Evolutionary conservation across 2,113 vertebrate genomes (phyloP).

Genomic region (Microtus richardsoni): DNA sequence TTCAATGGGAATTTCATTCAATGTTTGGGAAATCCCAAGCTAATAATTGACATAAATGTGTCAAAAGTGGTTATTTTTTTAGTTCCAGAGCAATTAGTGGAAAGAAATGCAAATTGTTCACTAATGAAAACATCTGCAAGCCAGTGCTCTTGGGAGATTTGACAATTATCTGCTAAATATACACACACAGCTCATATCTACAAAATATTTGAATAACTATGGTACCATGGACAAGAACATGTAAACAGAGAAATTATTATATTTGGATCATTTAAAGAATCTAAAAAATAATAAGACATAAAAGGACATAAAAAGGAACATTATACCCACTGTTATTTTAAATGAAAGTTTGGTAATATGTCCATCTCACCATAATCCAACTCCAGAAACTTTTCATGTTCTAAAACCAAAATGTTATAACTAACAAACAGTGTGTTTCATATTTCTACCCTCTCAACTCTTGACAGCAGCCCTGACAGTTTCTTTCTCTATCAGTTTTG

Average conservation of each 20-base stretch:
- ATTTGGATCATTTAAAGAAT: neutral
- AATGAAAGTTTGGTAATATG: neutral
- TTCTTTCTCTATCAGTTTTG: neutral
- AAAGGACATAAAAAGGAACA: neutral
- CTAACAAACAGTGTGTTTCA: neutral
- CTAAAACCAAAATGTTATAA: neutral
- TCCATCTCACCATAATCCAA: neutral
- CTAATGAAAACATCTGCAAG: neutral
- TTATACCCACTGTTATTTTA: neutral
- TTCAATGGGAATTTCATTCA: neutral
- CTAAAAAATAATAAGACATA: neutral
- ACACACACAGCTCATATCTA: neutral
- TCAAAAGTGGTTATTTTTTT: neutral
- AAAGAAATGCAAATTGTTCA: neutral
- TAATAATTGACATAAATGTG: neutral
- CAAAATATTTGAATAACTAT: neutral
- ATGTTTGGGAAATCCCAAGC: neutral
- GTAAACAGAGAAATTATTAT: neutral
- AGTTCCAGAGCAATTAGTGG: neutral
- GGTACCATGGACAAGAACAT: neutral
- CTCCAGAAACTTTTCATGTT: neutral
- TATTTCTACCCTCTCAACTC: neutral
- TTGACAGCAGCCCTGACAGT: too few relatives aligned
- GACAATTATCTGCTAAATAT: neutral
- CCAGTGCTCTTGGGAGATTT: neutral